Conservation (phyloP, 1,140 invertebrate genomes). For the Anthonomus grandis region DNA sequence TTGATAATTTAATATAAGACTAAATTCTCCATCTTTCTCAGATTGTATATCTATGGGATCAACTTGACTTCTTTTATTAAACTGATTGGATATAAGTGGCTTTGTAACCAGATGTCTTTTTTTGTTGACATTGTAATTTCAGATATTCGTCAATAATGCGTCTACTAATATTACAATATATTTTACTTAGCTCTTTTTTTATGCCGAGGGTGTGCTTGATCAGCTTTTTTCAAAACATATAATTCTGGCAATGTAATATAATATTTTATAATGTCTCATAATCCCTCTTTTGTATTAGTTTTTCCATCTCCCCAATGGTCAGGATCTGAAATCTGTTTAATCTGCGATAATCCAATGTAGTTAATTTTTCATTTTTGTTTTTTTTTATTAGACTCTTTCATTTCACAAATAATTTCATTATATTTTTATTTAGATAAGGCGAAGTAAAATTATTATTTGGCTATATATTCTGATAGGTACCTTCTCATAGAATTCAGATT, state of each 20-base stretch:
- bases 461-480: not conserved
- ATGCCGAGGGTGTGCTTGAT: not conserved
- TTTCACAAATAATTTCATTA: not conserved
- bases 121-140: not conserved
- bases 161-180: no score
- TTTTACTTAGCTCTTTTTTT: not conserved
- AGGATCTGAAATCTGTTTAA: not conserved
- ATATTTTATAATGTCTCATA: not conserved
- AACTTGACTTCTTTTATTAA: not conserved
- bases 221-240: no score
- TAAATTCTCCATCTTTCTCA: not conserved
- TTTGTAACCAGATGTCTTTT: not conserved
- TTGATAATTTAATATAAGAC: slow-evolving; percentile 16
- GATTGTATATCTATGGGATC: slow-evolving; percentile 2
- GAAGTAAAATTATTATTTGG: not conserved
- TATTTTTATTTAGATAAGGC: no score
- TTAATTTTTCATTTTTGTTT: not conserved
- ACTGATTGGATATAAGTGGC: not conserved
- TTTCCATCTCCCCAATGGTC: no score
- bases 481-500: not conserved
- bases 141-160: not conserved
- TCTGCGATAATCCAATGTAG: not conserved
- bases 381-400: not conserved
- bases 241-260: not conserved
- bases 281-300: no score